These are phyloP conservation scores for Australoheros facetus DNA, from an alignment of 2,797 vertebrate species.

Conservation along the genomic window DNA sequence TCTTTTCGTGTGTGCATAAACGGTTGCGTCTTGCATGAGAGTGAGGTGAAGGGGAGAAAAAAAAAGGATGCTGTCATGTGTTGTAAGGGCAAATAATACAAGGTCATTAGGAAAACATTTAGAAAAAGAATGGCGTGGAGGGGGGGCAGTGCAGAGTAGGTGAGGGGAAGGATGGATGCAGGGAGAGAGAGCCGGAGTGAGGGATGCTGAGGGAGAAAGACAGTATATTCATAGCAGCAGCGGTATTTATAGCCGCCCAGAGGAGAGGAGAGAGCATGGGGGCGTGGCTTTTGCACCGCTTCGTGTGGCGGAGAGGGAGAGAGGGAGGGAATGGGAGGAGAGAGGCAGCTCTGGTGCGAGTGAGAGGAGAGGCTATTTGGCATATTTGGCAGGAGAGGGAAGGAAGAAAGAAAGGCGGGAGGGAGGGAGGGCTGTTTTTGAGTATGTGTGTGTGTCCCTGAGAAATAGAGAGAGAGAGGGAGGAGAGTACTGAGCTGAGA, in stretches of 20 bases:
- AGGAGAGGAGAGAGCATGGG: conserved; percentile 73
- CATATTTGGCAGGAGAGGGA: conserved; percentile 66
- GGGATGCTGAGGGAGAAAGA: conserved; percentile 84
- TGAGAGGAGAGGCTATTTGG: conserved; percentile 57
- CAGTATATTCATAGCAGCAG: conserved; percentile 85
- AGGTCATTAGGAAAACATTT: conserved; percentile 79
- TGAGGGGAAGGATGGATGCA: conserved; percentile 39
- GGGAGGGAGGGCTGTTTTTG: conserved; percentile 70
- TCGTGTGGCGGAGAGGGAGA: conserved; percentile 53
- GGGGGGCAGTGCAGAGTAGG: conserved; percentile 25
- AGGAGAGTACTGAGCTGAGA: conserved; percentile 73
- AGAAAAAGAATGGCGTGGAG: conserved; percentile 21
- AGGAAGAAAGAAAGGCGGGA: conserved; percentile 41
- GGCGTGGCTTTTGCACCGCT: conserved; percentile 76
- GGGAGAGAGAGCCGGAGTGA: conserved; percentile 51
- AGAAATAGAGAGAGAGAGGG: conserved; percentile 63
- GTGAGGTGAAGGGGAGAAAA: not conserved
- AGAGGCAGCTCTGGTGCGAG: conserved; percentile 55
- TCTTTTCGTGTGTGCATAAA: conserved; percentile 3
- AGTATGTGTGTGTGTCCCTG: conserved; percentile 54
- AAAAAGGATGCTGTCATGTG: conserved; percentile 42
- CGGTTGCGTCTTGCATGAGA: conserved; percentile 19
- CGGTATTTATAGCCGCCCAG: conserved; percentile 85
- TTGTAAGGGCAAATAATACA: conserved; percentile 69
- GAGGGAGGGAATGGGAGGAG: conserved; percentile 63